These are phyloP conservation scores for Mycteria americana DNA, from an alignment of 2,797 vertebrate genomes.

Conservation along the genomic window DNA sequence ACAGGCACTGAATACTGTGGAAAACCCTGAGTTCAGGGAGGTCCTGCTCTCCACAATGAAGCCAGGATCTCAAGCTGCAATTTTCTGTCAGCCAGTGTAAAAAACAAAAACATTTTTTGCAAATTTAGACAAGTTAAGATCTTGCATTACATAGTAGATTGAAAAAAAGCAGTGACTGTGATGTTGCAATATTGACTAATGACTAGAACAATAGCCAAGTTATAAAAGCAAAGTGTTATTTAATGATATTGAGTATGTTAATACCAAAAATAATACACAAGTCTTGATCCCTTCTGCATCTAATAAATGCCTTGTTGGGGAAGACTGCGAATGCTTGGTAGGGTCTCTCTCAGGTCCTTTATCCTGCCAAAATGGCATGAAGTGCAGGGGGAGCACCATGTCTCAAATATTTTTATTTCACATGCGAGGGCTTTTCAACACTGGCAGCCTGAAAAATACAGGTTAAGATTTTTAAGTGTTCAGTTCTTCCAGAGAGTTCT, in stretches of 20 bases:
- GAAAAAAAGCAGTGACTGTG: background rate
- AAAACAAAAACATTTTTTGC: background rate
- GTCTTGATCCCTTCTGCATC: background rate
- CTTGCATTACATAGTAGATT: background rate
- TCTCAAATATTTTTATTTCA: constrained; percentile 1
- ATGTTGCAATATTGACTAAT: background rate
- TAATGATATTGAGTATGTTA: background rate
- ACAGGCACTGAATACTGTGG: background rate
- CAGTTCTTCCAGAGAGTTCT: background rate
- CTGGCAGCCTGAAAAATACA: background rate
- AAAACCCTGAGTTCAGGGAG: background rate
- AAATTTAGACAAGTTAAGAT: background rate
- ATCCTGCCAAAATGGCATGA: background rate
- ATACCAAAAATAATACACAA: background rate
- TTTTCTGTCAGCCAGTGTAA: background rate
- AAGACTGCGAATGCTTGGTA: background rate
- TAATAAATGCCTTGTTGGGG: background rate
- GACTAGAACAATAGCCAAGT: background rate
- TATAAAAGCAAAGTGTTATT: background rate
- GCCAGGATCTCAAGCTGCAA: background rate
- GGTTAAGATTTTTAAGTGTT: background rate
- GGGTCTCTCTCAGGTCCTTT: background rate
- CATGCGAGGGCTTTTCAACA: background rate
- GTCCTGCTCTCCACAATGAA: background rate
- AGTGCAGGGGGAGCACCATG: background rate